Percentiles rank a stretch among this genome's conserved stretches.
These are phyloP conservation scores for Platysternon megacephalum DNA, from an alignment of 2,113 vertebrate genomes.

Conservation along the genomic window DNA sequence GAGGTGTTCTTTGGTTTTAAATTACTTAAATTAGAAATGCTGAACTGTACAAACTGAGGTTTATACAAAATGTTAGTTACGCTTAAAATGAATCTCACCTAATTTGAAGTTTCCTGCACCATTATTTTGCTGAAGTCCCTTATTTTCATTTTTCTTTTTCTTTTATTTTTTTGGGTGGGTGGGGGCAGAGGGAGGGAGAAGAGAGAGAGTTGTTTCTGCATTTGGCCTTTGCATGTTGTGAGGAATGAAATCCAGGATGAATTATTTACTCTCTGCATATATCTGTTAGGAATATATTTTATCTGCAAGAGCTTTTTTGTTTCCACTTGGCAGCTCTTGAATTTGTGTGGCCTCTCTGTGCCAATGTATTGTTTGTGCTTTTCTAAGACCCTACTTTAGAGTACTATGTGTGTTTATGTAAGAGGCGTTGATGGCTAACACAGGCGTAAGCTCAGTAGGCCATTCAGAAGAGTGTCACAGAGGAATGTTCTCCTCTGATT, in stretches of 20 bases:
- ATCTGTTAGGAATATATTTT: neutral
- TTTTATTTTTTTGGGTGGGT: neutral
- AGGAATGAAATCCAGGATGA: neutral
- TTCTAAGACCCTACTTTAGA: conserved; percentile 77
- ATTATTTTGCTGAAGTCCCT: neutral
- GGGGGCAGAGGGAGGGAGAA: neutral
- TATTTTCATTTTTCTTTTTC: neutral
- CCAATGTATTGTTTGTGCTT: conserved; percentile 69
- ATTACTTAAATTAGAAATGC: neutral
- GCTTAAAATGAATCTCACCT: neutral
- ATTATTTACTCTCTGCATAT: neutral
- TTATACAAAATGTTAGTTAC: neutral
- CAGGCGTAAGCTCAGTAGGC: conserved; percentile 71
- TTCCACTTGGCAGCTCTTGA: conserved; percentile 50
- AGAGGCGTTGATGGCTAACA: conserved; percentile 71
- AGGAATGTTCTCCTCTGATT: conserved; percentile 78
- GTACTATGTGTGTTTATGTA: conserved; percentile 78
- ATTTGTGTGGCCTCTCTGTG: conserved; percentile 77
- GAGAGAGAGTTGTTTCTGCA: neutral
- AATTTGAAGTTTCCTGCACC: neutral
- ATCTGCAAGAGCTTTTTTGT: neutral
- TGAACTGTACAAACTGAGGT: rapidly evolving
- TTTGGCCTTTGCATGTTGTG: neutral
- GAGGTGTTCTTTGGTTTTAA: neutral
- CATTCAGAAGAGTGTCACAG: conserved; percentile 68